phyloP scores from a whole-genome alignment of 2,888 invertebrate genomes.

The Nematopogon swammerdamellus region DNA sequence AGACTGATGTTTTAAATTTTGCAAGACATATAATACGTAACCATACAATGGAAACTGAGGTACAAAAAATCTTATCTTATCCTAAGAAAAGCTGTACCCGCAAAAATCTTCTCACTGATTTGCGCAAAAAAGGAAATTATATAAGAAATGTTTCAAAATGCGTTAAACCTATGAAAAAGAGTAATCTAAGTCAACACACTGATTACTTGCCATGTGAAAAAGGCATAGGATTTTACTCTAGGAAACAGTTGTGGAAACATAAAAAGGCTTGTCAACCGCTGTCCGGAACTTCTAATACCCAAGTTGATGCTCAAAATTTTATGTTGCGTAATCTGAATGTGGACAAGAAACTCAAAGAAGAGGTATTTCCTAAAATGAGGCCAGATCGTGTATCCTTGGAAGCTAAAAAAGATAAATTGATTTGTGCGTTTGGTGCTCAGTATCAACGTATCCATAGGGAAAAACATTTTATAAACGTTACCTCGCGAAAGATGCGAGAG shows the following conservation, averaged over 20 bases:
- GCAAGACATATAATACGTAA: conserved; percentile 13
- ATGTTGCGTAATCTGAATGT: conserved; percentile 15
- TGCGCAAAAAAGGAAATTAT: conserved; percentile 17
- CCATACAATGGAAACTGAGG: conserved; percentile 13
- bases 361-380: conserved; percentile 17
- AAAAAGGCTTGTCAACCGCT: conserved; percentile 9
- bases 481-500: background rate
- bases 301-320: conserved; percentile 18
- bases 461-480: no score
- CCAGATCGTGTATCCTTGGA: conserved; percentile 14
- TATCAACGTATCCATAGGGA: background rate
- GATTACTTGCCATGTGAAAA: conserved; percentile 14
- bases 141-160: conserved; percentile 13
- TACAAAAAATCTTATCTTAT: conserved; percentile 10
- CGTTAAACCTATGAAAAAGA: conserved; percentile 14
- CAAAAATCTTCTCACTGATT: conserved; percentile 10
- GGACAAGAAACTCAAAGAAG: conserved; percentile 16
- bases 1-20: conserved; percentile 13
- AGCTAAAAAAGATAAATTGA: conserved; percentile 14
- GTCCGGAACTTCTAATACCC: conserved; percentile 11
- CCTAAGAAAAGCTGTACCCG: conserved; percentile 10
- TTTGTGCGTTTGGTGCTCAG: background rate
- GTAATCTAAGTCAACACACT: conserved; percentile 7
- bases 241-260: conserved; percentile 14
- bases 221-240: conserved; percentile 15